Base-by-base conservation (phyloP, 2,888 invertebrate genomes). In the Calephelis perditalis region DNA sequence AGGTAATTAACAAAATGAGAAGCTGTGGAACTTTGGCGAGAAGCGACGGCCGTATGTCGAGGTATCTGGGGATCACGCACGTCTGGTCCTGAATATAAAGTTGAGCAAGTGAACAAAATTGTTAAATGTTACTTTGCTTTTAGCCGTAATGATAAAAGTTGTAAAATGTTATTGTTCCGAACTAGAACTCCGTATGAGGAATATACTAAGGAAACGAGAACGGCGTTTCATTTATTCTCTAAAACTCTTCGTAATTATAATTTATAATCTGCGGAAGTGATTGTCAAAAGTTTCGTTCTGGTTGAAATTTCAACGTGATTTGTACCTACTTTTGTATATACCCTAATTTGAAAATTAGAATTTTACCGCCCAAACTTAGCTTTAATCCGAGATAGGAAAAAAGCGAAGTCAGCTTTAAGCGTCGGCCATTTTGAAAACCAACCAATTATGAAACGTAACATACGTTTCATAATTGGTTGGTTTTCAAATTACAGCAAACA, bases 111-210 rank as follows among this genome's bases (percentile, higher is more conserved):
- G 5, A 10, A 26, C 49, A 15, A 52, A 52, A 52, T 52, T 52
- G 49, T 52, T 52, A 11, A 52, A 52, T 52, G 49, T 52, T 52
- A 52, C 49, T 52, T 52, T 52, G 49, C 49, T 52, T 52, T 52
- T 52, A 52, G 49, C 49, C 15, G 49, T 52, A 52, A 52, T 52
- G 49, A 52, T 52, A 52, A 26, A 52, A 52, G 49, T 52, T 52
- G 10, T 26, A 52, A 52, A 52, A 52, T 52, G 49, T 52, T 52
- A 52, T 52, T 15, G 49, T 52, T 11, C 49, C 26, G 6, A 52
- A 52, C 49, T 52, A 52, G 49, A 52, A 52, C 8, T 52, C 49
- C 49, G 26, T 26, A 52, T 11, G 35, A 15, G 35, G 26, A 52
- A 15, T 52, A 52, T 26, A 26, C 35, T 4, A 52, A 35, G 49